phyloP scores from a whole-genome alignment of 2,113 vertebrate species.

The Sturnus vulgaris region DNA sequence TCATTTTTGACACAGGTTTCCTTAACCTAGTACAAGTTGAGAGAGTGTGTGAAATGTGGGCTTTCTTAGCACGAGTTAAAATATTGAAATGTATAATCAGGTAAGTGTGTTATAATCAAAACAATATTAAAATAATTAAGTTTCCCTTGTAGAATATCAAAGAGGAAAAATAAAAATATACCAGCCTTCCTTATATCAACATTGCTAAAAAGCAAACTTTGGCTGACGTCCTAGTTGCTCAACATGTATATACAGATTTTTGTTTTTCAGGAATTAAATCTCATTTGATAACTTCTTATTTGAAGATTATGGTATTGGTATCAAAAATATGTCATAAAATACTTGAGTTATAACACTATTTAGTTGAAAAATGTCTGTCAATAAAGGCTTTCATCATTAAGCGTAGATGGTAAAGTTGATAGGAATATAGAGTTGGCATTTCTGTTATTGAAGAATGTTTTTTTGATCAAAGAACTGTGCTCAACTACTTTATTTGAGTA shows the following conservation, averaged over 20 bases:
- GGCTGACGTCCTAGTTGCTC: background rate
- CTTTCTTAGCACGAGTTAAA: background rate
- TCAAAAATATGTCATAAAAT: background rate
- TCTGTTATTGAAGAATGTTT: background rate
- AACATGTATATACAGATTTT: background rate
- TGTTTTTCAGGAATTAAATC: background rate
- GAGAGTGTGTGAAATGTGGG: background rate
- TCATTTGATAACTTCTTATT: background rate
- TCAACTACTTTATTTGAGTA: background rate
- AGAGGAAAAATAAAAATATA: background rate
- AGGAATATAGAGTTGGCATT: background rate
- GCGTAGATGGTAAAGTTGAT: background rate
- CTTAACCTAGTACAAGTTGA: background rate
- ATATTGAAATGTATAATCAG: background rate
- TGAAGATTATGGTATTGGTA: background rate
- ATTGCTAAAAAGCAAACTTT: background rate
- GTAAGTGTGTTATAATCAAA: background rate
- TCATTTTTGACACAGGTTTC: background rate
- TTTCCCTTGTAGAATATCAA: background rate
- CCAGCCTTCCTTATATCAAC: background rate
- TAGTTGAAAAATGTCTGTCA: background rate
- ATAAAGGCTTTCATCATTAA: background rate
- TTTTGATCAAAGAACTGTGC: background rate
- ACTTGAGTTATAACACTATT: background rate
- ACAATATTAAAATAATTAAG: background rate